Evolutionary conservation across 2,797 vertebrate genomes (phyloP).

Genomic region (Lagodon rhomboides): DNA sequence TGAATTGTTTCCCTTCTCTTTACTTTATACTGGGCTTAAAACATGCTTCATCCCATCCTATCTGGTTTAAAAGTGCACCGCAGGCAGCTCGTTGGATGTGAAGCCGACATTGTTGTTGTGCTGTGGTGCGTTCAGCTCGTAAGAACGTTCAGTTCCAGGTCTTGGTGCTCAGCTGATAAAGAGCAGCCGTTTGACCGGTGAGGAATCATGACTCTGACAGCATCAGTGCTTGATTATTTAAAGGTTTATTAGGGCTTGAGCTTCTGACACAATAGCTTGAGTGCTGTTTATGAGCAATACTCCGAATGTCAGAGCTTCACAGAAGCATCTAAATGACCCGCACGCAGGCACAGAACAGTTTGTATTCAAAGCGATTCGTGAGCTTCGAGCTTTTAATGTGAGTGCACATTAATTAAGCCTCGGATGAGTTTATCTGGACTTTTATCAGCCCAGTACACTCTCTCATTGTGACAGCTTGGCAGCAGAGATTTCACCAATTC

Average conservation of each 20-base stretch:
- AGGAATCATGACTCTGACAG: slow-evolving; percentile 12
- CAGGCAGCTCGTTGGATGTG: slow-evolving; percentile 13
- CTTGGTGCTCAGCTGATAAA: slow-evolving; percentile 23
- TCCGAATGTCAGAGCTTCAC: slow-evolving; percentile 27
- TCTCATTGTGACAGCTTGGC: slow-evolving; percentile 34
- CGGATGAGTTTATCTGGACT: slow-evolving; percentile 46
- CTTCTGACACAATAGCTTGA: slow-evolving; percentile 26
- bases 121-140: slow-evolving; percentile 13
- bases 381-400: slow-evolving; percentile 43
- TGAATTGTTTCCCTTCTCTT: slow-evolving; percentile 1
- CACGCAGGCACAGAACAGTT: slow-evolving; percentile 11
- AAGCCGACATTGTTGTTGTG: slow-evolving; percentile 22
- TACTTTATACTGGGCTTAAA: neutral
- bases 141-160: slow-evolving; percentile 1
- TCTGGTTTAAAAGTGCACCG: neutral
- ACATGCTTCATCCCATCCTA: slow-evolving; percentile 7
- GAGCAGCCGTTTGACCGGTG: slow-evolving; percentile 12
- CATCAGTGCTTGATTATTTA: slow-evolving; percentile 12
- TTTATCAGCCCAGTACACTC: slow-evolving; percentile 38
- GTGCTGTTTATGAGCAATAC: slow-evolving; percentile 15
- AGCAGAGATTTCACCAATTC: slow-evolving; percentile 40
- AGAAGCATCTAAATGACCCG: slow-evolving; percentile 26
- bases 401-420: slow-evolving; percentile 51
- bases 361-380: slow-evolving; percentile 22
- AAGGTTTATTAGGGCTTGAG: slow-evolving; percentile 15